phyloP scores from a whole-genome alignment of 1,140 invertebrate species.

The Rhyacophila brunnea region DNA sequence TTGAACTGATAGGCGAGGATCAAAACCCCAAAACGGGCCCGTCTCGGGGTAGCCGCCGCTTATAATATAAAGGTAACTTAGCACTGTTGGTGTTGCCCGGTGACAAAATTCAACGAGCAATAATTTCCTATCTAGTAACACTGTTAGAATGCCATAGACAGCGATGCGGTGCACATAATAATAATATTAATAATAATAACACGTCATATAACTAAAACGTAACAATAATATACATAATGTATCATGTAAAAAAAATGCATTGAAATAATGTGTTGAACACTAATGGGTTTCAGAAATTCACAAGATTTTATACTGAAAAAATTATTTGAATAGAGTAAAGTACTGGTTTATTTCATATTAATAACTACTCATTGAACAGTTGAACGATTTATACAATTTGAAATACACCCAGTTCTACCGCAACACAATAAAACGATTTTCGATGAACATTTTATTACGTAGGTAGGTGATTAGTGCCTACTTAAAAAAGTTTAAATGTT shows the following conservation, averaged over 20 bases:
- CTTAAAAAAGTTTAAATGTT: too few relatives aligned
- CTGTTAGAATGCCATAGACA: conserved; percentile 2
- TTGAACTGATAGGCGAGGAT: conserved; percentile 21
- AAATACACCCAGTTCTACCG: too few relatives aligned
- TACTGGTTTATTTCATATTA: conserved; percentile 11
- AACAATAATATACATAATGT: conserved; percentile 14
- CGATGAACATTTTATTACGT: too few relatives aligned
- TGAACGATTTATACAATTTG: background rate
- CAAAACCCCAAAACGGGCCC: background rate
- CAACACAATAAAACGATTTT: too few relatives aligned
- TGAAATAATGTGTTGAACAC: conserved; percentile 30
- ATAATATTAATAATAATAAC: conserved; percentile 23
- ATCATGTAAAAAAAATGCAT: conserved; percentile 28
- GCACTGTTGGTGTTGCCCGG: conserved; percentile 30
- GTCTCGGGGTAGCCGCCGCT: background rate
- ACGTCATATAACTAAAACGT: conserved; percentile 23
- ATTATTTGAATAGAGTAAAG: conserved; percentile 16
- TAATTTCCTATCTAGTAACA: conserved; percentile 13
- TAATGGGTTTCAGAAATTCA: conserved; percentile 9
- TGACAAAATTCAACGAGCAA: conserved; percentile 9
- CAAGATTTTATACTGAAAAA: conserved; percentile 10
- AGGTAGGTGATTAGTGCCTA: too few relatives aligned
- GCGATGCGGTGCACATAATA: conserved; percentile 7
- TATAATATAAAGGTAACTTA: conserved; percentile 30
- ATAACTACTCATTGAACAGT: conserved; percentile 4